A percentile compares a stretch with the other conserved stretches of the same genome.
phyloP scores from a whole-genome alignment of 2,113 vertebrate genomes.

The Oreochromis spilurus region DNA sequence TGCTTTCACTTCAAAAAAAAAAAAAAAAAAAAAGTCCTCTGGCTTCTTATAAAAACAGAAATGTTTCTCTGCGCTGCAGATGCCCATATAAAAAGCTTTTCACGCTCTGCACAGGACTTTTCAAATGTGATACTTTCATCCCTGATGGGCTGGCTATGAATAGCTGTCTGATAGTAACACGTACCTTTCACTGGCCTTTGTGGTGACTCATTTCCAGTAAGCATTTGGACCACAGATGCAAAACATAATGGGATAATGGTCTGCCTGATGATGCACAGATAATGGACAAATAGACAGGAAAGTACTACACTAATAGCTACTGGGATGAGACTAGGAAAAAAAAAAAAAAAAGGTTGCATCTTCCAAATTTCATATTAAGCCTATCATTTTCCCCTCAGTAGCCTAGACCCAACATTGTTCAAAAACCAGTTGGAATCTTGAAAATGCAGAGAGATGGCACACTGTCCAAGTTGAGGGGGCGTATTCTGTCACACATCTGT shows the following conservation, averaged over 20 bases:
- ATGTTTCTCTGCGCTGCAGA: neutral
- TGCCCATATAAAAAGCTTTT: conserved; percentile 22
- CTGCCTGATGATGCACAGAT: conserved; percentile 65
- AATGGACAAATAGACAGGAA: conserved; percentile 68
- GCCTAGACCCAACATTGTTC: conserved; percentile 18
- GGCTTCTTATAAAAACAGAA: conserved; percentile 15
- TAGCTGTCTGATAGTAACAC: conserved; percentile 63
- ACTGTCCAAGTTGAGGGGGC: conserved; percentile 26
- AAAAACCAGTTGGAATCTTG: conserved; percentile 26
- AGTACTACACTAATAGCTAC: conserved; percentile 60
- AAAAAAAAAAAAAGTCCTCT: conserved; percentile 33
- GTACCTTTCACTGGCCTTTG: conserved; percentile 54
- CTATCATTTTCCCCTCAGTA: conserved; percentile 22
- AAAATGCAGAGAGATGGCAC: conserved; percentile 22
- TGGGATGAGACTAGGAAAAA: conserved; percentile 13
- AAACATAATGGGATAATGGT: conserved; percentile 72
- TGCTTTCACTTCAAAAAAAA: conserved; percentile 30
- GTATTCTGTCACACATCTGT: conserved; percentile 52
- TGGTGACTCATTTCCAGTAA: conserved; percentile 69
- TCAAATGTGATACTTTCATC: conserved; percentile 54
- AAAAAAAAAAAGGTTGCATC: conserved; percentile 7
- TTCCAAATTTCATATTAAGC: conserved; percentile 50
- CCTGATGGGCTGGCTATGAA: conserved; percentile 54
- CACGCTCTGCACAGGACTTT: conserved; percentile 34
- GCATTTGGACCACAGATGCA: conserved; percentile 69